A percentile compares a stretch with the other conserved stretches of the same genome.
These are phyloP conservation scores for Craterocephalus amniculus DNA, from an alignment of 2,797 vertebrate genomes.

Conservation along the genomic window DNA sequence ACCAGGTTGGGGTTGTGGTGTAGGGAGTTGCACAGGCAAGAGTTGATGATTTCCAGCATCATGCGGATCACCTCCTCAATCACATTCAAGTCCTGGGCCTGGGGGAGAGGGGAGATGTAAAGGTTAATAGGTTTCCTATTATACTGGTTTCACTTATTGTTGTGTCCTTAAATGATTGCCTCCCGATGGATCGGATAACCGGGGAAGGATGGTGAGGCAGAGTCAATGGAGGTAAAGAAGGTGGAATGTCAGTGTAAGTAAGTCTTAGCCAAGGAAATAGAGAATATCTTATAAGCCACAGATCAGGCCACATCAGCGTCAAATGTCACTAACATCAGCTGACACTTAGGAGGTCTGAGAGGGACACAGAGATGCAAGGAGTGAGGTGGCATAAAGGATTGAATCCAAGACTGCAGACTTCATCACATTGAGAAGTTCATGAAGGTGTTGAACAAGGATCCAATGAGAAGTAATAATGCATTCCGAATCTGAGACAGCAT, in stretches of 20 bases:
- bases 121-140: constrained; percentile 78
- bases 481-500: neutral
- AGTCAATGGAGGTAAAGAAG: constrained; percentile 9
- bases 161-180: constrained; percentile 62
- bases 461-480: neutral
- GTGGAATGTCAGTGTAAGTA: constrained; percentile 38
- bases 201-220: constrained; percentile 17
- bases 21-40: constrained; percentile 93
- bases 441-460: neutral
- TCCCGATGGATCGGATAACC: constrained; percentile 52
- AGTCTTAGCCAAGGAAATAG: constrained; percentile 41
- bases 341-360: constrained; percentile 25
- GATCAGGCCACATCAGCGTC: constrained; percentile 46
- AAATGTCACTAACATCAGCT: constrained; percentile 42
- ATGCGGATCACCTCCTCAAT: constrained; percentile 99
- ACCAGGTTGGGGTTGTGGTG: constrained; percentile 99
- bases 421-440: neutral
- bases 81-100: constrained; percentile 97
- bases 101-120: constrained; percentile 63
- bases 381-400: constrained; percentile 13
- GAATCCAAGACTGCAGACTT: neutral
- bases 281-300: constrained; percentile 48
- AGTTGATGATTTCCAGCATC: constrained; percentile 99
- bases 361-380: neutral
- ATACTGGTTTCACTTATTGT: constrained; percentile 70